A percentile compares a stretch with the other conserved stretches of the same genome.
These are phyloP conservation scores for Aleiodes leptofemur DNA, from an alignment of 2,888 invertebrate species.

Conservation along the genomic window DNA sequence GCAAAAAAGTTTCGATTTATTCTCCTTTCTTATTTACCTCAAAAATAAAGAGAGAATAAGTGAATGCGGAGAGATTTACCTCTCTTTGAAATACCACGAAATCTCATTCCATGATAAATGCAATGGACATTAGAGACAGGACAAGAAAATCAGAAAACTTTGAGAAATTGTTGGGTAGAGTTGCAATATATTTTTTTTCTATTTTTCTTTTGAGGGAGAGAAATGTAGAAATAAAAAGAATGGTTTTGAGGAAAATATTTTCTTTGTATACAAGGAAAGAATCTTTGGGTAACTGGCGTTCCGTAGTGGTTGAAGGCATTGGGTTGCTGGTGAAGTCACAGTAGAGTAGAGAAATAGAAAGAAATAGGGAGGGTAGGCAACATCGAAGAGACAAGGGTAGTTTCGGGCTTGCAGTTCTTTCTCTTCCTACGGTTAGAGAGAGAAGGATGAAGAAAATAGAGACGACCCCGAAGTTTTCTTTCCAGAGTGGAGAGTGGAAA, in stretches of 20 bases:
- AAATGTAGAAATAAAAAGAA: conserved; percentile 29
- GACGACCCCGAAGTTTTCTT: neutral
- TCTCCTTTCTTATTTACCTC: neutral
- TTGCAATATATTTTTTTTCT: neutral
- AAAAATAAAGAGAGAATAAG: neutral
- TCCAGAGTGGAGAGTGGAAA: neutral
- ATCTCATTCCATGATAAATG: neutral
- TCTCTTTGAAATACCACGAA: neutral
- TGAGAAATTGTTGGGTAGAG: conserved; percentile 4
- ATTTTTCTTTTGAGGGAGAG: neutral
- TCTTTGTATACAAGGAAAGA: conserved; percentile 10
- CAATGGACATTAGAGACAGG: conserved; percentile 1
- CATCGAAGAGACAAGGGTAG: conserved; percentile 19
- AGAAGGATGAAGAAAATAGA: neutral
- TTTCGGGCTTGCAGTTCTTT: neutral
- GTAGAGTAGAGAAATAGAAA: neutral
- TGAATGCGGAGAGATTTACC: neutral
- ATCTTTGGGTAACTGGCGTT: conserved; percentile 16
- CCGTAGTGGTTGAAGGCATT: too few relatives aligned
- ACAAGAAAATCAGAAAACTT: conserved; percentile 6
- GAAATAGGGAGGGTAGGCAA: neutral
- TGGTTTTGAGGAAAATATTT: conserved; percentile 8
- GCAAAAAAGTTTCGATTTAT: neutral
- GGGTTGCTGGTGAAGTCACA: too few relatives aligned
- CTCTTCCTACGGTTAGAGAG: neutral